phyloP scores from a whole-genome alignment of 1,140 invertebrate genomes.

The Eciton burchellii region DNA sequence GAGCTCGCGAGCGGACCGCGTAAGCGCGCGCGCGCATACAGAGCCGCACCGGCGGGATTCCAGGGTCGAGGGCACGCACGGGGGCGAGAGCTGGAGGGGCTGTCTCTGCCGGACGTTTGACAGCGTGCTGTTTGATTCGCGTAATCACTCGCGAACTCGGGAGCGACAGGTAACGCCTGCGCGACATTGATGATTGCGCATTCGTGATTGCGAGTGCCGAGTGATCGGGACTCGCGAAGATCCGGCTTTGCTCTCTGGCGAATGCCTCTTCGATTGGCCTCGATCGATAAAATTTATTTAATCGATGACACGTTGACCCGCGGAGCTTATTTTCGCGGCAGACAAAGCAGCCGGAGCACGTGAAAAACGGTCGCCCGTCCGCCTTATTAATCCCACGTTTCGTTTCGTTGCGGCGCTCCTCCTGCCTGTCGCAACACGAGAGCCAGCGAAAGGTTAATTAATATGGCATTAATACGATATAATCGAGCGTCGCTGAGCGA shows the following conservation, averaged over 20 bases:
- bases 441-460: conserved; percentile 15
- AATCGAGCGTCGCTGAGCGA: neutral
- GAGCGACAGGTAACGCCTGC: neutral
- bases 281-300: neutral
- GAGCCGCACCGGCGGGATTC: conserved; percentile 26
- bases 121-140: neutral
- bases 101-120: too few relatives aligned
- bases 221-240: neutral
- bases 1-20: conserved; percentile 78
- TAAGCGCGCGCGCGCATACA: conserved; percentile 53
- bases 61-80: conserved; percentile 52
- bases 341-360: neutral
- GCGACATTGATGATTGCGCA: neutral
- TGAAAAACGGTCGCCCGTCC: neutral
- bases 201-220: neutral
- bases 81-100: neutral
- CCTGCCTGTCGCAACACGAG: neutral
- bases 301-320: neutral
- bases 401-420: neutral
- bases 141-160: neutral
- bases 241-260: neutral
- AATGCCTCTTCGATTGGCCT: neutral
- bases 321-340: conserved; percentile 1
- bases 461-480: neutral
- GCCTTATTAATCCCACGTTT: conserved; percentile 16